Conservation (phyloP, 2,113 vertebrate genomes). For the Elanoides forficatus region DNA sequence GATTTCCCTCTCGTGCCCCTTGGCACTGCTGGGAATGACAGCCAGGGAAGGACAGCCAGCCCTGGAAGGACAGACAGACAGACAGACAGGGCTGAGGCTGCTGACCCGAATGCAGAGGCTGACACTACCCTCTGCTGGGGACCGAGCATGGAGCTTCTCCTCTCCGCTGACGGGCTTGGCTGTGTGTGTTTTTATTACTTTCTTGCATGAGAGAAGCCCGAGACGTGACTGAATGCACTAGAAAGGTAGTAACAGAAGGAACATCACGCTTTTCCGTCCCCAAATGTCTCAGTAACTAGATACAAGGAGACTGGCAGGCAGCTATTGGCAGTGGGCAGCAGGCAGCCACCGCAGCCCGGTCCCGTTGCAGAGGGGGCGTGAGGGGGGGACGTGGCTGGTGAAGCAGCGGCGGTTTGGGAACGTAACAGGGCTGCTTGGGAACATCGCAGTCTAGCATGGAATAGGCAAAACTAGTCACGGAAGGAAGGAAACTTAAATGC, state of each 20-base stretch:
- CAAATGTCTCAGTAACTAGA: accelerated
- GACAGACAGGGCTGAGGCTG: neutral
- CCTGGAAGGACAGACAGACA: neutral
- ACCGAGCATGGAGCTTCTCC: neutral
- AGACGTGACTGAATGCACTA: accelerated
- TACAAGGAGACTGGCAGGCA: neutral
- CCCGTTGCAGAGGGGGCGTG: accelerated
- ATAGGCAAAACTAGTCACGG: neutral
- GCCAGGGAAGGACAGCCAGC: neutral
- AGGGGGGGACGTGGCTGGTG: accelerated
- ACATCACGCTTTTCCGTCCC: accelerated
- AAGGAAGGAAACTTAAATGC: neutral
- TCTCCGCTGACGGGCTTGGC: accelerated
- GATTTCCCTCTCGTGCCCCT: neutral
- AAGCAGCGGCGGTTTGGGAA: neutral
- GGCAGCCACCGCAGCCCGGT: neutral
- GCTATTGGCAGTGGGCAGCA: neutral
- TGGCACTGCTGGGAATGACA: neutral
- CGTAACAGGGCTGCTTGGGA: accelerated
- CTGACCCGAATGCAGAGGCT: neutral
- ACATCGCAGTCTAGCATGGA: neutral
- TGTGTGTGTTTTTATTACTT: accelerated
- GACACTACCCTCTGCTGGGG: conserved; percentile 63
- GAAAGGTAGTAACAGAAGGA: neutral
- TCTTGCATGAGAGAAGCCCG: neutral